phyloP scores from a whole-genome alignment of 2,888 invertebrate species.

The Lordiphosa fenestrarum region DNA sequence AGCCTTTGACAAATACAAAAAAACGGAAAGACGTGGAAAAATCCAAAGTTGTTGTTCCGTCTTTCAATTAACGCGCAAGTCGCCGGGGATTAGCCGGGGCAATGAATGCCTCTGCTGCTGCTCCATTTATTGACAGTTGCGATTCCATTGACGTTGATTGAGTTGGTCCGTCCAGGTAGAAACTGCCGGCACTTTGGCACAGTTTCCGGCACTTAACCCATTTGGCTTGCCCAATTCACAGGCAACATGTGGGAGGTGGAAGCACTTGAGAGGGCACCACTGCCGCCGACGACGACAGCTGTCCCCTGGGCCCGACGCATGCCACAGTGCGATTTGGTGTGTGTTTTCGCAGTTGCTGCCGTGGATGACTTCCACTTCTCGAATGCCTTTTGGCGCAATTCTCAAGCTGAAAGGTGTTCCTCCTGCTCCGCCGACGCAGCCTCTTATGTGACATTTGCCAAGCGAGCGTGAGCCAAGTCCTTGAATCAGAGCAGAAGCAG shows the following conservation, averaged over 20 bases:
- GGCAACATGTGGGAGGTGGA: conserved; percentile 35
- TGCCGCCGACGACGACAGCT: conserved; percentile 55
- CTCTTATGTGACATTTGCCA: conserved; percentile 55
- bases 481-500: conserved; percentile 1
- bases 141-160: conserved; percentile 40
- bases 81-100: conserved; percentile 46
- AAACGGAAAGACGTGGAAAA: conserved; percentile 2
- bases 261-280: conserved; percentile 46
- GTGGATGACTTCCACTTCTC: conserved; percentile 8
- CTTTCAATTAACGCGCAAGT: conserved; percentile 49
- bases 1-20: conserved; percentile 65
- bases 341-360: conserved; percentile 14
- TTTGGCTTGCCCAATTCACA: conserved; percentile 29
- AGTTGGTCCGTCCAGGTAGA: conserved; percentile 33
- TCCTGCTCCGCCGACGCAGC: conserved; percentile 13
- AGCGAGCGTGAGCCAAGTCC: conserved; percentile 9
- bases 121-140: conserved; percentile 66
- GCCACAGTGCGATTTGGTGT: conserved; percentile 36
- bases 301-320: conserved; percentile 44
- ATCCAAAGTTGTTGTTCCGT: too few relatives aligned
- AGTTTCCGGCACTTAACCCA: conserved; percentile 63
- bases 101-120: conserved; percentile 19
- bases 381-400: conserved; percentile 59
- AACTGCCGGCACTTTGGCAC: conserved; percentile 2
- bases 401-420: conserved; percentile 34